Conservation (phyloP, 2,888 invertebrate species). For the Tenthredo livida region DNA sequence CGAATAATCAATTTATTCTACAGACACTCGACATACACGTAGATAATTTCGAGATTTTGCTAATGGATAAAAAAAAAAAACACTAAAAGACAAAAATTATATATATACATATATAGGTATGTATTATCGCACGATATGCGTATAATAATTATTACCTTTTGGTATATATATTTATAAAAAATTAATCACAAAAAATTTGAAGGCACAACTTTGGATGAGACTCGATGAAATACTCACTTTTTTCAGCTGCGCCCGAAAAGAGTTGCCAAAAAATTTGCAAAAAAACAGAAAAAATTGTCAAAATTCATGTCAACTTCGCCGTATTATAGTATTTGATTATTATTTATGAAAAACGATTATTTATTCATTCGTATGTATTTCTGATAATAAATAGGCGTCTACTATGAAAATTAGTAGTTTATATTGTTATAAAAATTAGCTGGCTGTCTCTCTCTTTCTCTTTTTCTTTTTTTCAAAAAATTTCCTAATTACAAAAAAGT, state of each 20-base stretch:
- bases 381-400: conserved; percentile 65
- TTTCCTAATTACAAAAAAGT: conserved; percentile 55
- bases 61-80: neutral
- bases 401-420: conserved; percentile 58
- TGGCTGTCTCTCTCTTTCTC: conserved; percentile 39
- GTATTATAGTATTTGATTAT: conserved; percentile 49
- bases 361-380: conserved; percentile 64
- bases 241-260: conserved; percentile 75
- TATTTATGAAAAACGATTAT: conserved; percentile 64
- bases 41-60: neutral
- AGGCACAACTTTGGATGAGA: conserved; percentile 59
- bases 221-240: conserved; percentile 76
- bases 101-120: neutral
- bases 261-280: conserved; percentile 78
- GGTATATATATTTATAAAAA: neutral
- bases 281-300: conserved; percentile 76
- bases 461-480: conserved; percentile 59
- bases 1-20: neutral
- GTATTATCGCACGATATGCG: neutral
- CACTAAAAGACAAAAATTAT: neutral
- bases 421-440: conserved; percentile 4
- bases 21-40: conserved; percentile 35
- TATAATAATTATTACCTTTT: neutral
- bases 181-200: neutral
- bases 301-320: conserved; percentile 76